Evolutionary conservation across 2,888 invertebrate species (phyloP).

Genomic region (Oscheius onirici): DNA sequence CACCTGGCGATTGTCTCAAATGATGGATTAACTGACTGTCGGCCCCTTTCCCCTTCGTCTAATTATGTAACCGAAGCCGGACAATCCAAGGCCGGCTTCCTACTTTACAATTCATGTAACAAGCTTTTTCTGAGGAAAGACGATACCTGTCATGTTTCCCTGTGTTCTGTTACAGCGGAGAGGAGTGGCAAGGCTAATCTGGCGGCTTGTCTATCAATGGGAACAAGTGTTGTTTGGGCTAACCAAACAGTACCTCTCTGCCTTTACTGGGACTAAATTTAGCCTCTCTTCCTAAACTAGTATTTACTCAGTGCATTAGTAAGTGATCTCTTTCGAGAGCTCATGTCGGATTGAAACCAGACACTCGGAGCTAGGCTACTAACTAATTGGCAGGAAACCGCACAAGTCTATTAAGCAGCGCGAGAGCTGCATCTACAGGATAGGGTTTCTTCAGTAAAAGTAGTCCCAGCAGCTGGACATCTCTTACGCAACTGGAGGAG

Average conservation of each 20-base stretch:
- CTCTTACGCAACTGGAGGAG: constrained; percentile 3
- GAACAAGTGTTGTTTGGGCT: constrained; percentile 25
- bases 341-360: constrained; percentile 26
- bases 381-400: constrained; percentile 33
- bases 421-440: constrained; percentile 1
- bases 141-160: constrained; percentile 9
- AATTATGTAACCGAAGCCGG: constrained; percentile 7
- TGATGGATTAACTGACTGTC: constrained; percentile 33
- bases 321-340: constrained; percentile 20
- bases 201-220: constrained; percentile 15
- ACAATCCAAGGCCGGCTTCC: constrained; percentile 6
- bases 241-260: constrained; percentile 6
- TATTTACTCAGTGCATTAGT: constrained; percentile 23
- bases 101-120: constrained; percentile 6
- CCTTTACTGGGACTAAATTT: not conserved
- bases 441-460: constrained; percentile 2
- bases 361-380: not conserved
- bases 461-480: constrained; percentile 5
- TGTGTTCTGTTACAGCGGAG: not conserved
- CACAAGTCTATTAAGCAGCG: constrained; percentile 17
- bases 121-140: not conserved
- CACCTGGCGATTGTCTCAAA: constrained; percentile 29
- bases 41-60: constrained; percentile 11
- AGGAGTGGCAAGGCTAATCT: constrained; percentile 20
- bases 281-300: not conserved